These are phyloP conservation scores for Hartigia nigra DNA, from an alignment of 2,888 invertebrate species.

Conservation along the genomic window DNA sequence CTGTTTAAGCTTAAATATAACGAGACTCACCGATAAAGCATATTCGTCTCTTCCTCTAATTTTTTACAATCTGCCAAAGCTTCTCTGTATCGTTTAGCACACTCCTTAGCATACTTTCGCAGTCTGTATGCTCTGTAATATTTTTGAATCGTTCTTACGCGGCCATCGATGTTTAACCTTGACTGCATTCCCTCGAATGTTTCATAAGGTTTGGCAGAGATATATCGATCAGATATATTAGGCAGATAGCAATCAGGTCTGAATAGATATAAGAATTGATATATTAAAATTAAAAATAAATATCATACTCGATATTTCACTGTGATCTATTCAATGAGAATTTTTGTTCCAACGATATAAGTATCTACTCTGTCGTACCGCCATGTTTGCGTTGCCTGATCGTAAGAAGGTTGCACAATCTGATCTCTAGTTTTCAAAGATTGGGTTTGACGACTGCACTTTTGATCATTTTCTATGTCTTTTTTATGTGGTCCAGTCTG, in stretches of 20 bases:
- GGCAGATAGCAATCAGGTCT: slow-evolving; percentile 72
- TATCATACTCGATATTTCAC: not conserved
- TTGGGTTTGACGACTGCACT: slow-evolving; percentile 75
- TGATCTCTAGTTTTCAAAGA: slow-evolving; percentile 71
- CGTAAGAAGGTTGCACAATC: slow-evolving; percentile 67
- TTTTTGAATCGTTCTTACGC: slow-evolving; percentile 73
- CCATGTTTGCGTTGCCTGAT: slow-evolving; percentile 74
- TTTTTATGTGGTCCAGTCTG: slow-evolving; percentile 79
- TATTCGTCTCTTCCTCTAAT: slow-evolving; percentile 64
- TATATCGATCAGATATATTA: slow-evolving; percentile 72
- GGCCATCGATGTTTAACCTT: slow-evolving; percentile 69
- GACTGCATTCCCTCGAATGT: slow-evolving; percentile 73
- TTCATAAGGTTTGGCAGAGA: slow-evolving; percentile 74
- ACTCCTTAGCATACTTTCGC: slow-evolving; percentile 66
- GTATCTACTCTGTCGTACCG: slow-evolving; percentile 39
- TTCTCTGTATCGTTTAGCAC: slow-evolving; percentile 68
- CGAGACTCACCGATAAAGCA: not conserved
- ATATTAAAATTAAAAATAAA: not conserved
- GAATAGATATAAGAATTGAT: slow-evolving; percentile 18
- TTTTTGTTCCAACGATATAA: not conserved
- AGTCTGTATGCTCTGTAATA: slow-evolving; percentile 73
- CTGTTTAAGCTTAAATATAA: not conserved
- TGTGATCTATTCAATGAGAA: not conserved
- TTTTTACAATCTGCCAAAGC: slow-evolving; percentile 69
- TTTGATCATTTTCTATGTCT: slow-evolving; percentile 68